Evolutionary conservation across 2,113 vertebrate genomes (phyloP).

Genomic region (Hypanus sabinus): DNA sequence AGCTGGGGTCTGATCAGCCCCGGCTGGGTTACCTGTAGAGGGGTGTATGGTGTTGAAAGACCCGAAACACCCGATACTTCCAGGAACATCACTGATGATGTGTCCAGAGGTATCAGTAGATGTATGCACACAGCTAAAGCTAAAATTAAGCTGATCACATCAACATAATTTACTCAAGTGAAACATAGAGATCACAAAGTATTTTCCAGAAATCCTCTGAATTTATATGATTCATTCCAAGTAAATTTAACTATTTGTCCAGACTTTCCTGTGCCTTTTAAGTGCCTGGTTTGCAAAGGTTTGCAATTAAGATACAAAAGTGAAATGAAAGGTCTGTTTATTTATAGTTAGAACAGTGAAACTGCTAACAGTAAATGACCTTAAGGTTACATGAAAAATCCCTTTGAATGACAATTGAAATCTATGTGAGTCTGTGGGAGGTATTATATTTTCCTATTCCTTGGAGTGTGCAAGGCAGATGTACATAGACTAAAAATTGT

Average conservation of each 20-base stretch:
- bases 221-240: not conserved
- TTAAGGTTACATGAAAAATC: not conserved
- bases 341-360: not conserved
- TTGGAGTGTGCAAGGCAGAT: not conserved
- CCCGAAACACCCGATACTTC: too few species aligned
- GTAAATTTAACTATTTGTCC: not conserved
- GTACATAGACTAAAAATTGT: not conserved
- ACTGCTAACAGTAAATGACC: not conserved
- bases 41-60: too few species aligned
- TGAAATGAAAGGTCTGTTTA: slow-evolving; percentile 19
- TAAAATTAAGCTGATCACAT: not conserved
- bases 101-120: too few species aligned
- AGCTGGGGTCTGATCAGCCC: too few species aligned
- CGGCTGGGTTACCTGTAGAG: too few species aligned
- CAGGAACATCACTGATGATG: too few species aligned
- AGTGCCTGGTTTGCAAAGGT: not conserved
- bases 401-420: not conserved
- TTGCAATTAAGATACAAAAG: not conserved
- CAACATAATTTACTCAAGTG: too few species aligned
- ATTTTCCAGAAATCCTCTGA: not conserved
- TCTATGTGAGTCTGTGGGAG: not conserved
- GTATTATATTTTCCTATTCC: not conserved
- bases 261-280: not conserved
- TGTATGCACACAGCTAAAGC: too few species aligned
- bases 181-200: too few species aligned